These are phyloP conservation scores for Paracentrotus lividus DNA, from an alignment of 53 echinoderm and acorn worm genomes.

Conservation along the genomic window DNA sequence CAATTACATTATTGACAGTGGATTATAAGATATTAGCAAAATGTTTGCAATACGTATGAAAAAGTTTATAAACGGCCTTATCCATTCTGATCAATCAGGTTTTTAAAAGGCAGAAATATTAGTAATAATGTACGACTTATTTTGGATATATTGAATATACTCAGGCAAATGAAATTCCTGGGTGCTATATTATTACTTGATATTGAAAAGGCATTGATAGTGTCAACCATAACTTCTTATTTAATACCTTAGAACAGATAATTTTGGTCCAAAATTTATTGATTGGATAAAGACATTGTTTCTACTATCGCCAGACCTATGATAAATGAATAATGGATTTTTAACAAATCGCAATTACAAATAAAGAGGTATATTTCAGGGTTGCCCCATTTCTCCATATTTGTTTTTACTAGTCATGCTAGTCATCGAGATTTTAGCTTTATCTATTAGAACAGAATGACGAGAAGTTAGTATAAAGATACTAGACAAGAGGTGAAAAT, in stretches of 20 bases:
- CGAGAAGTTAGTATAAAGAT: neutral
- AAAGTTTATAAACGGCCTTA: too few species aligned
- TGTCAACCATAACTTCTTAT: neutral
- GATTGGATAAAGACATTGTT: neutral
- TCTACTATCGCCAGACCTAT: neutral
- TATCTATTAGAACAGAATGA: neutral
- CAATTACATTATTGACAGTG: too few species aligned
- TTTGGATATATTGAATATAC: neutral
- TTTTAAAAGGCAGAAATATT: neutral
- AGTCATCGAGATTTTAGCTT: neutral
- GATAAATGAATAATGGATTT: neutral
- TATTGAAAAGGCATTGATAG: slow-evolving; percentile 1
- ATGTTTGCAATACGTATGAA: too few species aligned
- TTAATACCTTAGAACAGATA: neutral
- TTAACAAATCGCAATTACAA: neutral
- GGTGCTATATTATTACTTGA: neutral
- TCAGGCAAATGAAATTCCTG: neutral
- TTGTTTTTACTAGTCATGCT: too few species aligned
- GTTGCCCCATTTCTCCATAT: neutral
- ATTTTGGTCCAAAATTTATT: neutral
- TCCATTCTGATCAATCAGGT: neutral
- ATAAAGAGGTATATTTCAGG: neutral
- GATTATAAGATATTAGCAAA: too few species aligned
- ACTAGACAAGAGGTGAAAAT: neutral
- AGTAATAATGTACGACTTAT: neutral